Base-by-base conservation (phyloP, 2,797 vertebrate genomes). In the Onychomys torridus region DNA sequence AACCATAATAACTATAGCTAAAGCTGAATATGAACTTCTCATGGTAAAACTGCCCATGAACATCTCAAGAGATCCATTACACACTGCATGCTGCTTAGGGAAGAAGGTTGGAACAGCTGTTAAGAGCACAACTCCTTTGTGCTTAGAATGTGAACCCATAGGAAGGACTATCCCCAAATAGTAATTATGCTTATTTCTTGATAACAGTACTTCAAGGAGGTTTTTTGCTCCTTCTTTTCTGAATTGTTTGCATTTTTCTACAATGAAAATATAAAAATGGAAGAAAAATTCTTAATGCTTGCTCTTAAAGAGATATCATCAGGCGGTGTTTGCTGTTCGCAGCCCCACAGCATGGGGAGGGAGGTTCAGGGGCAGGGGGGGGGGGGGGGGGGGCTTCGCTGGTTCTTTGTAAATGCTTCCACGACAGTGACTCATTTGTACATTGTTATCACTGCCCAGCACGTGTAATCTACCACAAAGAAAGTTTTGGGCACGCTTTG, bases 321-420 rank as follows among this genome's bases (percentile, higher is more conserved):
- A 46, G 52, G 23, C n/a, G 14, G n/a, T 25, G 65, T 43, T 32
- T 40, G 12, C 32, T 49, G 3, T 57, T 52, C 29, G 69, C 19
- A 25, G 52, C 78, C 73, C 73, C 71, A 10, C 21, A 29, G 40
- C 40, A 27, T 37, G 76, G 59, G 52, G 52, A 52, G 52, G 52
- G 52, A 52, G 13, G 49, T 52, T 52, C 49, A 52, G 49, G 49
- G 49, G 52, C 14, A 14, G n/a, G n/a, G 52, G n/a, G n/a, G n/a
- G n/a, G n/a, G 16, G 17, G 55, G 0, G 29, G 9, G 9, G 37
- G 7, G 10, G 25, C 34, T 52, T 52, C 55, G 21, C 29, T 34
- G 27, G 49, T 73, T 90, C 85, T 40, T 57, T 87, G 57, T 75
- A 87, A 83, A 84, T 90, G 85, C 87, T 95, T 92, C 61, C 61